Evolutionary conservation across 2,888 invertebrate genomes (phyloP).

Genomic region (Ichneumoninae sp.): DNA sequence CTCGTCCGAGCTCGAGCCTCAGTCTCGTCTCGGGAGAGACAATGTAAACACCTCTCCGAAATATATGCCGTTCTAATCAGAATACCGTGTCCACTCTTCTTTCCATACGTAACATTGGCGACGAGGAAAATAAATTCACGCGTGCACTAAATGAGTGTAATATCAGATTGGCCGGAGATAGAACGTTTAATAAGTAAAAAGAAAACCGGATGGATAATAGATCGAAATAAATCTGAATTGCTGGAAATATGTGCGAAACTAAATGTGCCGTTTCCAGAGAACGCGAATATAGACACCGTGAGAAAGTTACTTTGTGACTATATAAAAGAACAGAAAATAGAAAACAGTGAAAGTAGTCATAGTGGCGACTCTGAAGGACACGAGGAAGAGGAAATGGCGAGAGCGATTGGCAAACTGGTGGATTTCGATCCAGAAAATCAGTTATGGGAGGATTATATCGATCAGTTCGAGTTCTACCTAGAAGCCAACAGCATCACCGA

Average conservation of each 20-base stretch:
- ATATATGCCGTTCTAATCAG: no score
- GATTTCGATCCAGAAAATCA: conserved; percentile 42
- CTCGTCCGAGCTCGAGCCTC: no score
- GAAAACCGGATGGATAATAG: conserved; percentile 5
- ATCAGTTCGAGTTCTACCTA: conserved; percentile 47
- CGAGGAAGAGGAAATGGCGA: conserved; percentile 23
- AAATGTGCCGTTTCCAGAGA: neutral
- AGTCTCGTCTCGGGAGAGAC: no score
- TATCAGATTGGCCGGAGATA: neutral
- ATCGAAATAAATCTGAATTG: conserved; percentile 23
- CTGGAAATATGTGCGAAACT: conserved; percentile 35
- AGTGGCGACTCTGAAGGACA: neutral
- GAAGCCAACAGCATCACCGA: conserved; percentile 33
- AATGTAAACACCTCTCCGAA: no score
- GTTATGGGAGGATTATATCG: conserved; percentile 46
- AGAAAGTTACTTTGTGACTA: neutral
- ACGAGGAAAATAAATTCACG: conserved; percentile 33
- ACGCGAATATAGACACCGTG: conserved; percentile 10
- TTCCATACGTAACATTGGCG: conserved; percentile 26
- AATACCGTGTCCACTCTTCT: neutral
- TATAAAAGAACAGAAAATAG: neutral
- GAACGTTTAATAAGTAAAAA: conserved; percentile 1
- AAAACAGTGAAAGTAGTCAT: neutral
- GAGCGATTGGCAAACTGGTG: conserved; percentile 30
- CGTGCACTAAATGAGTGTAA: conserved; percentile 15